These are phyloP conservation scores for Sphenodon punctatus DNA, from an alignment of 2,797 vertebrate genomes.

Conservation along the genomic window DNA sequence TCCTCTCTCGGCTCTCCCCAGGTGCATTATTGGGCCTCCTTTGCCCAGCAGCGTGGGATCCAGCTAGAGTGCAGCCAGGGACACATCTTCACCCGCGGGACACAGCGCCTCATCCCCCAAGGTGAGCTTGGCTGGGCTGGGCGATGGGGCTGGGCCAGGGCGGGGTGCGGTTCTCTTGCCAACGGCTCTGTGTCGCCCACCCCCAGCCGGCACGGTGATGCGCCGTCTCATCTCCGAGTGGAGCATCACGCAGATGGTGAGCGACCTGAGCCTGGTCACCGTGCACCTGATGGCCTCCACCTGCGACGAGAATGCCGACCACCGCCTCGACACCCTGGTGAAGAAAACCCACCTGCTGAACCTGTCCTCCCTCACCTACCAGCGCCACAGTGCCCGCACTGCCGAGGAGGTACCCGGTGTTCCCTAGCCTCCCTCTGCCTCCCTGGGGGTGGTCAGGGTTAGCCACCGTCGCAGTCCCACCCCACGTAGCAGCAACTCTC, in stretches of 20 bases:
- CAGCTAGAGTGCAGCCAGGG: constrained; percentile 95
- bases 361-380: constrained; percentile 94
- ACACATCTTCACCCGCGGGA: constrained; percentile 92
- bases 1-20: constrained; percentile 23
- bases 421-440: neutral
- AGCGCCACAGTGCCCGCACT: constrained; percentile 88
- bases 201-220: constrained; percentile 98
- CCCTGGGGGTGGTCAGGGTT: too few species aligned
- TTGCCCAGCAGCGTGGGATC: constrained; percentile 95
- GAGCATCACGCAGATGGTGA: constrained; percentile 98
- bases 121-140: constrained; percentile 71
- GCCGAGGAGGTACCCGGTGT: constrained; percentile 84
- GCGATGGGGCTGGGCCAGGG: fast-evolving
- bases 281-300: constrained; percentile 97
- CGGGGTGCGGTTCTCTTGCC: neutral
- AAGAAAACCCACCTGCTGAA: constrained; percentile 97
- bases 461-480: too few species aligned
- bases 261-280: constrained; percentile 91
- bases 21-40: constrained; percentile 96
- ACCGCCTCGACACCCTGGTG: constrained; percentile 89
- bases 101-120: constrained; percentile 95
- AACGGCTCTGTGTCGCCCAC: neutral
- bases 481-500: too few species aligned
- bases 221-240: constrained; percentile 97
- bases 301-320: constrained; percentile 91